phyloP scores from a whole-genome alignment of 2,888 invertebrate species.

The Euproctis similis region DNA sequence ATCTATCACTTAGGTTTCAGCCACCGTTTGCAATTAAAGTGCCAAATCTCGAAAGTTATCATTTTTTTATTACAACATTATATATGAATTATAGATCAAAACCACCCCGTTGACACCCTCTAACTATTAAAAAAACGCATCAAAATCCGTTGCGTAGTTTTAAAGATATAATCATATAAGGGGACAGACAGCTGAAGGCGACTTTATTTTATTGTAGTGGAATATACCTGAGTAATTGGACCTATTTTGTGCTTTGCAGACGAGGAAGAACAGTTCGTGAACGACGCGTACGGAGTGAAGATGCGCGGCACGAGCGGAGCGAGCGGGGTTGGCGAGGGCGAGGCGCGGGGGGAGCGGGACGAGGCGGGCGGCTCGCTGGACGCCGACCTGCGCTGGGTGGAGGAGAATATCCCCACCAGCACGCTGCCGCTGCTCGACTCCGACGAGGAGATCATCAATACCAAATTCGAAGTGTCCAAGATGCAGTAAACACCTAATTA shows the following conservation, averaged over 20 bases:
- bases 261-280: constrained; percentile 90
- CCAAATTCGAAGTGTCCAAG: constrained; percentile 91
- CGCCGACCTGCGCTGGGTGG: constrained; percentile 86
- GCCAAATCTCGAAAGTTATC: too few relatives aligned
- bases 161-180: too few relatives aligned
- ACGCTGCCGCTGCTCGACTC: constrained; percentile 80
- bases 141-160: too few relatives aligned
- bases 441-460: constrained; percentile 89
- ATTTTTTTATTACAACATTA: too few relatives aligned
- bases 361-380: constrained; percentile 46
- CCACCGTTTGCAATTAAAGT: too few relatives aligned
- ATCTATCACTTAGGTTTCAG: too few relatives aligned
- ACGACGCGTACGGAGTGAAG: constrained; percentile 90
- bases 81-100: too few relatives aligned
- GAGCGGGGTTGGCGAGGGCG: constrained; percentile 23
- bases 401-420: constrained; percentile 92
- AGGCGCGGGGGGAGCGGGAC: constrained; percentile 28
- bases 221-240: too few relatives aligned
- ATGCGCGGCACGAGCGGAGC: constrained; percentile 75
- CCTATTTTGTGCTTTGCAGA: constrained; percentile 48
- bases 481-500: constrained; percentile 87
- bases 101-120: too few relatives aligned
- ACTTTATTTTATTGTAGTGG: too few relatives aligned
- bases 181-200: too few relatives aligned
- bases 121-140: too few relatives aligned